Conservation (phyloP, 2,797 vertebrate genomes). For the Tenualosa thibaudeaui region DNA sequence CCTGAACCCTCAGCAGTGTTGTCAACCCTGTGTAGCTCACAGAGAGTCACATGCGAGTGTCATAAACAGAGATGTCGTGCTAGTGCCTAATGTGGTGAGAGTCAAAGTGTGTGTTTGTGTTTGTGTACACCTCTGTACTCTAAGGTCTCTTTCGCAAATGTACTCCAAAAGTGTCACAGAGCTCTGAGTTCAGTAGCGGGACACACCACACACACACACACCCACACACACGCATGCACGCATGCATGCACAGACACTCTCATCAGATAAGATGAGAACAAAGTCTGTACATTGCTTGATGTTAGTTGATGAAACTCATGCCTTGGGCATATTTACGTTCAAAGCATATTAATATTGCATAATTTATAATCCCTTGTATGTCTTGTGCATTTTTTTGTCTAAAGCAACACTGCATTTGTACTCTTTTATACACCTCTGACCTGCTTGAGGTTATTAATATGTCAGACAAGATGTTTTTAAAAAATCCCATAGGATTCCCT, state of each 20-base stretch:
- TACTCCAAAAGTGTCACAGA: constrained; percentile 65
- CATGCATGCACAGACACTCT: constrained; percentile 26
- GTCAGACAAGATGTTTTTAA: not conserved
- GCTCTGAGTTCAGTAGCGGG: constrained; percentile 53
- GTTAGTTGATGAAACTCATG: not conserved
- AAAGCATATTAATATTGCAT: constrained; percentile 25
- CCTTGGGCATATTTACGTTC: not conserved
- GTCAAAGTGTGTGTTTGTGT: constrained; percentile 29
- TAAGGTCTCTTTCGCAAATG: constrained; percentile 58
- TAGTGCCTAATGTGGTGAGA: constrained; percentile 35
- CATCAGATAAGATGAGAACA: constrained; percentile 36
- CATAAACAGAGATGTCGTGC: constrained; percentile 41
- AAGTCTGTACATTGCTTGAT: constrained; percentile 23
- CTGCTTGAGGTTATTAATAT: not conserved
- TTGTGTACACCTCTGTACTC: constrained; percentile 43
- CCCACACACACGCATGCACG: constrained; percentile 33
- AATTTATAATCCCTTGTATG: not conserved
- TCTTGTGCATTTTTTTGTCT: not conserved
- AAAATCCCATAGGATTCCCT: not conserved
- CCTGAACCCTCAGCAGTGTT: constrained; percentile 11
- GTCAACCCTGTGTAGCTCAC: constrained; percentile 18
- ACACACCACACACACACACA: constrained; percentile 37
- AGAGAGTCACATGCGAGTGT: constrained; percentile 49
- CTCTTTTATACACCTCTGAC: constrained; percentile 17
- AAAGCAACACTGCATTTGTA: constrained; percentile 8